Base-by-base conservation (phyloP, 1,140 invertebrate species). In the Helicoverpa zea region DNA sequence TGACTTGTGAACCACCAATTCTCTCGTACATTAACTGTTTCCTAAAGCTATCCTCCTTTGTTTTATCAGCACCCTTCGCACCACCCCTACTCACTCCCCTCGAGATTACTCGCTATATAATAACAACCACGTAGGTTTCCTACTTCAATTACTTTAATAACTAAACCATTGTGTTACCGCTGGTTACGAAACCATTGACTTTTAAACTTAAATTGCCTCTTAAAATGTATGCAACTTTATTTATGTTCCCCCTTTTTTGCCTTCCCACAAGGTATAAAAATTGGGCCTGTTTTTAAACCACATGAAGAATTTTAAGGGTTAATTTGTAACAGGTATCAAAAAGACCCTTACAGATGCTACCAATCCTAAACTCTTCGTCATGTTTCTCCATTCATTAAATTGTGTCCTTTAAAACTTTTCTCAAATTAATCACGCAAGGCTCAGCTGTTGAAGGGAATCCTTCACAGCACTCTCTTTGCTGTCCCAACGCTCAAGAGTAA, bases 361-460 rank as follows among this genome's bases (percentile, higher is more conserved):
- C 5, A 54, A 54, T n/a, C n/a, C n/a, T n/a, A 54, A 54, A 5
- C 16, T 18, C 54, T 9, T 14, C 54, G 9, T 30, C 18, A 12
- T 11, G 0, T 16, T 5, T 58, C 56, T 58, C 7, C 29, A 14
- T 29, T 9, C 12, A 30, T 13, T 13, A 30, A 61, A 59, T 12
- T 23, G 58, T 16, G 35, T 66, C n/a, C 47, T 66, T 77, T 54
- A 77, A 77, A 61, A 43, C 29, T 75, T 12, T 51, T 2, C 61
- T 52, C 12, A 68, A 68, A 80, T 80, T 80, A 61, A 93, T 92
- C 89, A 90, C 83, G 76, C 85, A 61, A 84, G 88, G 70, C 90
- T 90, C 90, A 91, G 90, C 88, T 91, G 91, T 86, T 86, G 87
- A 84, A 86, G 83, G 81, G 84, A 89, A 89, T 81, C 83, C 83